Conservation (phyloP, 2,797 vertebrate species). For the Cryptoprocta ferox region DNA sequence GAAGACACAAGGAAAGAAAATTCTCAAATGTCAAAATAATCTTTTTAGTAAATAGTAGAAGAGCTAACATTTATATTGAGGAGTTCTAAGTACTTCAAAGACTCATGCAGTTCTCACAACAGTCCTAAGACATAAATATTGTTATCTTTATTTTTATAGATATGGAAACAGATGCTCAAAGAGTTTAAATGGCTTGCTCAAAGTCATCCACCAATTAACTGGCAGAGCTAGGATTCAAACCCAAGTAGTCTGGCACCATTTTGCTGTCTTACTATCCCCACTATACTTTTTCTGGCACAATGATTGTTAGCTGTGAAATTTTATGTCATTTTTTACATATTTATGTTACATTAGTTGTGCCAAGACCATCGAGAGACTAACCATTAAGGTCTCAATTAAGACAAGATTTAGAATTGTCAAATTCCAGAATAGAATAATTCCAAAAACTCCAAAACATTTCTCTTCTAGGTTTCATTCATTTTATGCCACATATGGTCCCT, state of each 20-base stretch:
- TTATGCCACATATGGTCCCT: neutral
- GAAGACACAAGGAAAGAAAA: neutral
- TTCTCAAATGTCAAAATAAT: neutral
- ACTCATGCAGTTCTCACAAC: neutral
- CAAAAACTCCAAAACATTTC: neutral
- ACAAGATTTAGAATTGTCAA: neutral
- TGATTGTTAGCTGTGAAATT: neutral
- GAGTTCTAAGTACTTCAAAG: neutral
- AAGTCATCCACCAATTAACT: neutral
- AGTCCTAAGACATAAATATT: neutral
- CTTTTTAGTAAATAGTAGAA: neutral
- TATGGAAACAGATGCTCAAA: neutral
- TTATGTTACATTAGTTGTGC: neutral
- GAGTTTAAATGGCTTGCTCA: neutral
- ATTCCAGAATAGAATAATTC: neutral
- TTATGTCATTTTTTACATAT: neutral
- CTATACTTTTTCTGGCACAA: neutral
- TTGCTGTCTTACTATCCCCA: neutral
- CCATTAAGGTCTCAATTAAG: neutral
- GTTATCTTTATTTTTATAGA: neutral
- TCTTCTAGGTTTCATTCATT: neutral
- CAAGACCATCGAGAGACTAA: neutral
- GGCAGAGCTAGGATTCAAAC: neutral
- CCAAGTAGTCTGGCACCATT: neutral
- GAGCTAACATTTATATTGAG: neutral